Conservation (phyloP, 2,797 vertebrate species). For the Alcedo atthis region DNA sequence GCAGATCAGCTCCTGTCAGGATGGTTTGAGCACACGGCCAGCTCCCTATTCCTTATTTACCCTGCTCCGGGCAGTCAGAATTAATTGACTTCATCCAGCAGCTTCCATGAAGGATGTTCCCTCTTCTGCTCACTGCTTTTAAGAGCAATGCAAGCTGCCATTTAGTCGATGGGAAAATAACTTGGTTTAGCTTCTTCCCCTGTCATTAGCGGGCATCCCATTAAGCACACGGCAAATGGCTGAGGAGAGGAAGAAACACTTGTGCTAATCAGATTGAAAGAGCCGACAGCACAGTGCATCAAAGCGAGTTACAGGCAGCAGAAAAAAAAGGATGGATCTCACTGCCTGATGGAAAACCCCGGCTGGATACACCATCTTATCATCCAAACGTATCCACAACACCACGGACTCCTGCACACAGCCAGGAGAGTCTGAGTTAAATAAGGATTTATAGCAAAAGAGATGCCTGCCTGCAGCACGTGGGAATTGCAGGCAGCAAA, state of each 20-base stretch:
- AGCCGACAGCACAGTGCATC: not conserved
- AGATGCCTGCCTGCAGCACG: accelerated
- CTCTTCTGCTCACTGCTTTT: not conserved
- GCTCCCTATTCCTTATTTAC: not conserved
- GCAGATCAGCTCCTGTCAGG: not conserved
- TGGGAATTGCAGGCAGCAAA: accelerated
- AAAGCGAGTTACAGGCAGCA: not conserved
- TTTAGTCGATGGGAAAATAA: not conserved
- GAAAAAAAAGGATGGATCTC: not conserved
- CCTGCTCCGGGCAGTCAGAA: not conserved
- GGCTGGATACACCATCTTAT: not conserved
- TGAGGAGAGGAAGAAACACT: slow-evolving; percentile 4
- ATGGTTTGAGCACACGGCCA: accelerated
- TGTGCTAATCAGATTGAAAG: slow-evolving; percentile 19
- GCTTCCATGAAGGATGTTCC: not conserved
- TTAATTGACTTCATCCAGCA: not conserved
- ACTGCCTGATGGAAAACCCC: not conserved
- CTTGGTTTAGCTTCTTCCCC: not conserved
- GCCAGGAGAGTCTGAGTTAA: not conserved
- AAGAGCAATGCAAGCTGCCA: not conserved
- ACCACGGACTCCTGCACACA: not conserved
- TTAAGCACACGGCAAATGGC: slow-evolving; percentile 10
- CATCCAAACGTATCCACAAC: not conserved
- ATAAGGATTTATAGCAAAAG: not conserved
- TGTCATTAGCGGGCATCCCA: slow-evolving; percentile 14